phyloP scores from a whole-genome alignment of 1,140 invertebrate genomes.

The Penaeus japonicus region DNA sequence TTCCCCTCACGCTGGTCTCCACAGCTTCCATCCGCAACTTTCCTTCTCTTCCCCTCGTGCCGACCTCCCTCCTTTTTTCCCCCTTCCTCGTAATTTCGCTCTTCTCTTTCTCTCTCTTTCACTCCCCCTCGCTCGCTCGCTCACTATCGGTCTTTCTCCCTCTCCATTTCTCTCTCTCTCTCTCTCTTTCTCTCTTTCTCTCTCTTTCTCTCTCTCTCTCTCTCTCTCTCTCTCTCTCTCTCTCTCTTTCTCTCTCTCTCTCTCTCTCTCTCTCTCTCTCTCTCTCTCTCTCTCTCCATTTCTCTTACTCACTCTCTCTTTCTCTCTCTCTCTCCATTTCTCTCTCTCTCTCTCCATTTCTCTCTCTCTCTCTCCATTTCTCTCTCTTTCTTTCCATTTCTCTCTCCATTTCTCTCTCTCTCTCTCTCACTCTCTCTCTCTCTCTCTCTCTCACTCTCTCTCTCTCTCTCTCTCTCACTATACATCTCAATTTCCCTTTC shows the following conservation, averaged over 20 bases:
- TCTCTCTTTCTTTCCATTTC: too few species aligned
- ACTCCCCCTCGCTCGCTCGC: background rate
- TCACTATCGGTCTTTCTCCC: background rate
- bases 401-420: too few species aligned
- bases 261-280: background rate
- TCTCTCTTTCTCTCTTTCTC: constrained; percentile 1
- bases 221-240: background rate
- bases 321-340: background rate
- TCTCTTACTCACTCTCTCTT: background rate
- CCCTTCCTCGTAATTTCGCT: background rate
- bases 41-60: background rate
- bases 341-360: background rate
- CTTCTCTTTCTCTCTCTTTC: background rate
- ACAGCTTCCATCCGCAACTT: background rate
- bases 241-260: background rate
- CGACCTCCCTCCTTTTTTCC: background rate
- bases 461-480: background rate
- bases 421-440: background rate
- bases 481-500: background rate
- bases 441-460: background rate
- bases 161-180: background rate
- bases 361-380: too few species aligned
- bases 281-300: too few species aligned
- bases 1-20: constrained; percentile 23
- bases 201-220: background rate